A percentile compares a stretch with the other conserved stretches of the same genome.
These are phyloP conservation scores for Calonectris borealis DNA, from an alignment of 2,113 vertebrate species.

Conservation along the genomic window DNA sequence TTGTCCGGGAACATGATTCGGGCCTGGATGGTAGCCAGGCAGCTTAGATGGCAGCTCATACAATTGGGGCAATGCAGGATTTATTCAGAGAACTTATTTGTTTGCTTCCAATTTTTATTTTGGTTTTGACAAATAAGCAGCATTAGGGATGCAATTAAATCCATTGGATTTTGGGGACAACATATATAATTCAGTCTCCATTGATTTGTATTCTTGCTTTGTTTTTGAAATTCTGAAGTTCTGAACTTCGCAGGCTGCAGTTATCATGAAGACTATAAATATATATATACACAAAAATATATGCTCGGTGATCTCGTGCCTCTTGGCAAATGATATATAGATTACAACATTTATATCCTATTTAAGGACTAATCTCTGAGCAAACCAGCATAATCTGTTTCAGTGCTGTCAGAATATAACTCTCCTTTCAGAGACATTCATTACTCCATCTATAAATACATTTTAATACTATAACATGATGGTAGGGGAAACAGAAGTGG, in stretches of 20 bases:
- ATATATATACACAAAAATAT: not conserved
- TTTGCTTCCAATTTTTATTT: not conserved
- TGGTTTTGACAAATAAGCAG: not conserved
- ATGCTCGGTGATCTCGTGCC: not conserved
- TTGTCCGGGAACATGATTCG: not conserved
- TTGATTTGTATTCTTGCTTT: not conserved
- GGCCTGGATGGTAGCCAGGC: conserved; percentile 22
- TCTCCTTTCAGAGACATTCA: not conserved
- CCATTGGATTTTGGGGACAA: not conserved
- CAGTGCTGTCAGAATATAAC: not conserved
- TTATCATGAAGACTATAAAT: not conserved
- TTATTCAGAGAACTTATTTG: conserved; percentile 6
- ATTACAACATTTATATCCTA: not conserved
- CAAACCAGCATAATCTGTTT: not conserved
- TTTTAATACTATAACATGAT: not conserved
- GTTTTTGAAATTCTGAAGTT: not conserved
- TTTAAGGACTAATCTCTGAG: not conserved
- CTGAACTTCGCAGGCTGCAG: not conserved
- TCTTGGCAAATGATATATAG: not conserved
- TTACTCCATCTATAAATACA: not conserved
- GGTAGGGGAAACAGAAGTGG: not conserved
- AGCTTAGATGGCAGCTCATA: conserved; percentile 16
- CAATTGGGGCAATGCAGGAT: conserved; percentile 4
- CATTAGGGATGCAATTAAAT: not conserved
- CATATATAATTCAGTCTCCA: not conserved